A percentile compares a stretch with the other conserved stretches of the same genome.
Evolutionary conservation across 2,113 vertebrate genomes (phyloP).

Genomic region (Muntiacus muntjak): DNA sequence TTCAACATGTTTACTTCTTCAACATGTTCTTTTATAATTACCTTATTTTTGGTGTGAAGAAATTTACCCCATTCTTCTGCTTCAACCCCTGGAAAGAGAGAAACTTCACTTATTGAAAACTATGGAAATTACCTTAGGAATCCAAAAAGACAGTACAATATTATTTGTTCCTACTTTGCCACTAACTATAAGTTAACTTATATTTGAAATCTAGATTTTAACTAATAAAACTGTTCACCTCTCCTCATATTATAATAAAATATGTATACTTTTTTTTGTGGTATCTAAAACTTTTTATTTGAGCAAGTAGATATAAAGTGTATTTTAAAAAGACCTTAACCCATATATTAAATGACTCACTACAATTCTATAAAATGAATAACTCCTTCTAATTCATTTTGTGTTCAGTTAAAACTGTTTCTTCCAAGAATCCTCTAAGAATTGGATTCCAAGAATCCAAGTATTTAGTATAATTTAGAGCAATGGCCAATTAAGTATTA

Average conservation of each 20-base stretch:
- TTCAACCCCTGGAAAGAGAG: slow-evolving; percentile 88
- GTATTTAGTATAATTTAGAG: not conserved
- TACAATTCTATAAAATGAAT: not conserved
- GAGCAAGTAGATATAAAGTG: not conserved
- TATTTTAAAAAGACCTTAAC: not conserved
- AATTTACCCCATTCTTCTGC: slow-evolving; percentile 99
- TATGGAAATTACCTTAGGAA: slow-evolving; percentile 17
- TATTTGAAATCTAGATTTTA: slow-evolving; percentile 38
- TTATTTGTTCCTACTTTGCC: slow-evolving; percentile 24
- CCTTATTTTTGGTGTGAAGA: slow-evolving; percentile 99
- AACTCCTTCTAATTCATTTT: not conserved
- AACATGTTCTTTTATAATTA: slow-evolving; percentile 71
- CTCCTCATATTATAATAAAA: slow-evolving; percentile 13
- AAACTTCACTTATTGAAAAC: slow-evolving; percentile 49
- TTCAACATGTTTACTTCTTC: not conserved
- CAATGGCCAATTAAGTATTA: not conserved
- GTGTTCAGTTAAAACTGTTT: not conserved
- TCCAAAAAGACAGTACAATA: slow-evolving; percentile 7
- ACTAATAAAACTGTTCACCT: slow-evolving; percentile 28
- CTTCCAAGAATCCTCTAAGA: not conserved
- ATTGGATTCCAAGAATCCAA: no score
- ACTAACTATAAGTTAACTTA: not conserved
- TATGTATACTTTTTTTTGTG: not conserved
- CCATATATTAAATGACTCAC: not conserved
- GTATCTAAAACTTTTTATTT: not conserved